Evolutionary conservation across 2,113 vertebrate species (phyloP).

Genomic region (Ctenomys sociabilis): DNA sequence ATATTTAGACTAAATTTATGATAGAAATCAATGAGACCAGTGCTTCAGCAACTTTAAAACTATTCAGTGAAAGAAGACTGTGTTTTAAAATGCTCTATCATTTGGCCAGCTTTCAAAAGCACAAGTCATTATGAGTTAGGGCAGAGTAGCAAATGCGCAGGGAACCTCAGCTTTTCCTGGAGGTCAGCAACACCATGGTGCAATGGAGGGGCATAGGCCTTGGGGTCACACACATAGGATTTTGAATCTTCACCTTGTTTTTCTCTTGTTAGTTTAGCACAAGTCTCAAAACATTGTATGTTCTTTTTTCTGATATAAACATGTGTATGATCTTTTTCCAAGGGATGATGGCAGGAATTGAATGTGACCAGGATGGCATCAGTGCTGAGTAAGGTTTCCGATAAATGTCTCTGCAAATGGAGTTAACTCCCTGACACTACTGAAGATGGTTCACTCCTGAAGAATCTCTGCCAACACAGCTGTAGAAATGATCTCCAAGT

Average conservation of each 20-base stretch:
- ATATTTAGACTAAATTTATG: background rate
- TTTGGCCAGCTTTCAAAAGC: constrained; percentile 40
- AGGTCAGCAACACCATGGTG: background rate
- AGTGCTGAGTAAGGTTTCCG: background rate
- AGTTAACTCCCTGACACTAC: background rate
- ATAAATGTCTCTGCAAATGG: background rate
- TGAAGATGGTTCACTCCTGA: background rate
- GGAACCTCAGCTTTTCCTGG: background rate
- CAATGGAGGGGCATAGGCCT: background rate
- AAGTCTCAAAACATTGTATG: background rate
- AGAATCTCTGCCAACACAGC: background rate
- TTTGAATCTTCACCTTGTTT: constrained; percentile 27
- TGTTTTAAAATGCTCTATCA: background rate
- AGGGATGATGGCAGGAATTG: background rate
- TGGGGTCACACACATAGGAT: background rate
- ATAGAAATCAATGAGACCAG: background rate
- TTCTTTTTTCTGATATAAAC: constrained; percentile 7
- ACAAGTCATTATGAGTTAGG: background rate
- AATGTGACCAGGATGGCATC: background rate
- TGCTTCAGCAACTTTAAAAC: background rate
- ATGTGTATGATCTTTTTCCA: background rate
- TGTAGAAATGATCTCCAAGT: background rate
- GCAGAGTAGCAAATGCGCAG: background rate
- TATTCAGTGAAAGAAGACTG: background rate
- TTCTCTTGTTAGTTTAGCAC: background rate